phyloP scores from a whole-genome alignment of 2,797 vertebrate genomes.

The Ptychadena robeensis region DNA sequence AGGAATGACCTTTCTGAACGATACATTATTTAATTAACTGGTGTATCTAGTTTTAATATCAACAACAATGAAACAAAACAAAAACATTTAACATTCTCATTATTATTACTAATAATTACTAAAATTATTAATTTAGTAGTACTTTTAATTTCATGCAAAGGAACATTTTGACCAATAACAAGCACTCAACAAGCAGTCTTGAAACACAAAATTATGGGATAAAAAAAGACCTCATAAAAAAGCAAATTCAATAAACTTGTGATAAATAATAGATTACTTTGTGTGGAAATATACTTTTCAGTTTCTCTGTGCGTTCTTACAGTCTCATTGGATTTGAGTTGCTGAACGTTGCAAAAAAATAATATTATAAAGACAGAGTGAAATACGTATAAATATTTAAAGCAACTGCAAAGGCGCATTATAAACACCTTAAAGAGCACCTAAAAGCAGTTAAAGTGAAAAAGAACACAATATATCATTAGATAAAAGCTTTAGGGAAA shows the following conservation, averaged over 20 bases:
- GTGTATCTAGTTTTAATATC: not conserved
- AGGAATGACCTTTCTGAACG: not conserved
- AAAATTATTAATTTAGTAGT: not conserved
- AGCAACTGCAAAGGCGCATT: conserved; percentile 55
- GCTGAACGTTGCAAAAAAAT: conserved; percentile 61
- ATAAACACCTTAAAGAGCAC: conserved; percentile 58
- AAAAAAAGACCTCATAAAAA: conserved; percentile 32
- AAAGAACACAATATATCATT: conserved; percentile 55
- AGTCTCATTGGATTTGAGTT: conserved; percentile 59
- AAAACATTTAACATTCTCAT: not conserved
- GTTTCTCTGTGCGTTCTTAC: conserved; percentile 41
- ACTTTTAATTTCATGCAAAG: not conserved
- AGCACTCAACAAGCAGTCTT: not conserved
- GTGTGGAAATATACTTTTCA: conserved; percentile 54
- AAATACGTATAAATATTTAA: conserved; percentile 61
- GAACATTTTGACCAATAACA: not conserved
- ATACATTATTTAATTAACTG: not conserved
- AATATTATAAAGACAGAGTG: conserved; percentile 58
- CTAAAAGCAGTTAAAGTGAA: conserved; percentile 55
- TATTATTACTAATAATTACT: not conserved
- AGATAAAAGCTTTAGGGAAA: conserved; percentile 39
- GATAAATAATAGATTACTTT: conserved; percentile 59
- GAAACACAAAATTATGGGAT: conserved; percentile 16
- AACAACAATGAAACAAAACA: not conserved
- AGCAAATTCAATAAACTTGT: conserved; percentile 52